phyloP scores from a whole-genome alignment of 2,113 vertebrate species.

The Rhegmatorhina hoffmannsi region DNA sequence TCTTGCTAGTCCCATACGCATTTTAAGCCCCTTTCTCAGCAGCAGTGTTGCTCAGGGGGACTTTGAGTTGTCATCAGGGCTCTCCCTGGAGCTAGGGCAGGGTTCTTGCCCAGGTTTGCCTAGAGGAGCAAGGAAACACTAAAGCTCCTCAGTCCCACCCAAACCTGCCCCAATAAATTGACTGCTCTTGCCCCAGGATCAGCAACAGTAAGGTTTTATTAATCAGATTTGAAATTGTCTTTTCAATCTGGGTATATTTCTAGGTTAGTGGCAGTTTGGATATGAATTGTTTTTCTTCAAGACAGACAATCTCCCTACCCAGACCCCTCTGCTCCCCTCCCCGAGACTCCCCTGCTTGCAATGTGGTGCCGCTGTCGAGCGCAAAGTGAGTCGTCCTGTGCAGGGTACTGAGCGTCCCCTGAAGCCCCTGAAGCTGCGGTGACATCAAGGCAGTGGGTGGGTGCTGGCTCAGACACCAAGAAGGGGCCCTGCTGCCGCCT shows the following conservation, averaged over 20 bases:
- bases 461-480: conserved; percentile 44
- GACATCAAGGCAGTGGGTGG: conserved; percentile 49
- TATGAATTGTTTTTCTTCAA: conserved; percentile 6
- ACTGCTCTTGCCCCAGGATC: background rate
- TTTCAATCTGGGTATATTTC: background rate
- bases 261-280: conserved; percentile 4
- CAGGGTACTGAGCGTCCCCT: background rate
- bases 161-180: background rate
- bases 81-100: background rate
- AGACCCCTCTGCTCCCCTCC: conserved; percentile 2
- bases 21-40: background rate
- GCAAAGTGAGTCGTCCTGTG: conserved; percentile 5
- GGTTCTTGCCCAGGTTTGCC: background rate
- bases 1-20: background rate
- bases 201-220: conserved; percentile 66
- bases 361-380: background rate
- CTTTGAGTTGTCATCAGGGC: background rate
- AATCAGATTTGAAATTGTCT: conserved; percentile 24
- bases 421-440: conserved; percentile 49
- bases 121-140: background rate
- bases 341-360: background rate
- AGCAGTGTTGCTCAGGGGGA: background rate
- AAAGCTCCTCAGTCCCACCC: background rate
- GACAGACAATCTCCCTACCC: background rate
- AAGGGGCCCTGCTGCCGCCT: background rate